Evolutionary conservation across 2,797 vertebrate genomes (phyloP), one percentile per base, ranked within the genome.

Genomic region (Spinus pinus): DNA sequence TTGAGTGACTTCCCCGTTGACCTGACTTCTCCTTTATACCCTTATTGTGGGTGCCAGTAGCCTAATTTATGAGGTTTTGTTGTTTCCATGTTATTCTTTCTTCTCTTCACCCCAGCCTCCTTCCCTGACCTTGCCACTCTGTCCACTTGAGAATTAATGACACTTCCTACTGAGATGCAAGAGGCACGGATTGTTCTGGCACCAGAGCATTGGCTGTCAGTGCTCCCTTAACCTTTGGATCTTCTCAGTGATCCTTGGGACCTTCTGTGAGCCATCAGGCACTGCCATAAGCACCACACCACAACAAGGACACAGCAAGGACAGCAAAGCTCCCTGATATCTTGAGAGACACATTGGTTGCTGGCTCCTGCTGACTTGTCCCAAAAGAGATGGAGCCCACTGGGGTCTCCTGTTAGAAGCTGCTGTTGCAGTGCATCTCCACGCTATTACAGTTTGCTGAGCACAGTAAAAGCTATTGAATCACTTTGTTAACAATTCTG

Each of bases 401-500:
- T 2, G 0, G 0, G 23, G 6, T 54, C 35, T 86, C 35, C 49
- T 0, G 0, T 80, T 80, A 28, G 64, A 80, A 35, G 37, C 33
- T 2, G 1, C 53, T 78, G 81, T 41, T 87, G 15, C 21, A 35
- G 81, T 84, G 89, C 90, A 37, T 94, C 93, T 94, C 72, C 35
- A 3, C 15, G 5, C 79, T 84, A 42, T 91, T 90, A 61, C 85
- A 41, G 39, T 91, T 94, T 90, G 81, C 9, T 86, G 95, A 94
- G 88, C 78, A 69, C 83, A 92, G 96, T 77, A 71, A 94, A 93
- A 93, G 93, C 94, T 91, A 88, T 67, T 78, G 92, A 94, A 96
- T 94, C 90, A 57, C 92, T 96, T 97, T 0, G 23, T 96, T 97
- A 96, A 91, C 7, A 2, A 94, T 96, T 91, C 96, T 33, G 86